Evolutionary conservation across 1,140 invertebrate species (phyloP).

Genomic region (Euglossa dilemma): DNA sequence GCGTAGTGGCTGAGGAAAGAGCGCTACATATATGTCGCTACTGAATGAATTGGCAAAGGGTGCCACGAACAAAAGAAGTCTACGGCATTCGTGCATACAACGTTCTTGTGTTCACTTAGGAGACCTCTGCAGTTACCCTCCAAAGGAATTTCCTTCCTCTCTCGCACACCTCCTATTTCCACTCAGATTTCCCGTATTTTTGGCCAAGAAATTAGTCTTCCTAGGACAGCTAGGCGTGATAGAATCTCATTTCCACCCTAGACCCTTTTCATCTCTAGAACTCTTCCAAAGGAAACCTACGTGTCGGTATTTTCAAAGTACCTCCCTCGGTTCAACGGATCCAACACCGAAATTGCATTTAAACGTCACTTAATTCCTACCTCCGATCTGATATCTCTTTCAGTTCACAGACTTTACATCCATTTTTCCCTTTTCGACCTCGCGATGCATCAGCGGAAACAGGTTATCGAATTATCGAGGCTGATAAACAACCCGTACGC

Average conservation of each 20-base stretch:
- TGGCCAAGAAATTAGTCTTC: not conserved
- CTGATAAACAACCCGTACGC: too few species aligned
- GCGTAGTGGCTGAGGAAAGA: conserved; percentile 35
- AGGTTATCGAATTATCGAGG: not conserved
- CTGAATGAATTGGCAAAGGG: conserved; percentile 42
- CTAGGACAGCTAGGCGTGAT: not conserved
- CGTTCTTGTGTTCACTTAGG: conserved; percentile 19
- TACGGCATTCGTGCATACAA: conserved; percentile 19
- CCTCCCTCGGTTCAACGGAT: not conserved
- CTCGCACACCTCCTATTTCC: not conserved
- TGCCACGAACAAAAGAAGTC: conserved; percentile 36
- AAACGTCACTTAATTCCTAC: not conserved
- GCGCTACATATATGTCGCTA: conserved; percentile 27
- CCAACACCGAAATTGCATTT: not conserved
- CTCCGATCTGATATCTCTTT: not conserved
- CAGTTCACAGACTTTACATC: too few species aligned
- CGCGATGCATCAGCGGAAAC: not conserved
- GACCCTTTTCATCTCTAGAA: too few species aligned
- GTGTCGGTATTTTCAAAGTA: not conserved
- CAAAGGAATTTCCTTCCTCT: conserved; percentile 15
- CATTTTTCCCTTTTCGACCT: too few species aligned
- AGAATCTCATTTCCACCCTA: not conserved
- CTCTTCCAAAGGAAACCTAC: not conserved
- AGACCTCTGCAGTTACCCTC: conserved; percentile 11
- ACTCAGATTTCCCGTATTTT: not conserved